Evolutionary conservation across 2,888 invertebrate species (phyloP).

Genomic region (Stenichneumon culpator): DNA sequence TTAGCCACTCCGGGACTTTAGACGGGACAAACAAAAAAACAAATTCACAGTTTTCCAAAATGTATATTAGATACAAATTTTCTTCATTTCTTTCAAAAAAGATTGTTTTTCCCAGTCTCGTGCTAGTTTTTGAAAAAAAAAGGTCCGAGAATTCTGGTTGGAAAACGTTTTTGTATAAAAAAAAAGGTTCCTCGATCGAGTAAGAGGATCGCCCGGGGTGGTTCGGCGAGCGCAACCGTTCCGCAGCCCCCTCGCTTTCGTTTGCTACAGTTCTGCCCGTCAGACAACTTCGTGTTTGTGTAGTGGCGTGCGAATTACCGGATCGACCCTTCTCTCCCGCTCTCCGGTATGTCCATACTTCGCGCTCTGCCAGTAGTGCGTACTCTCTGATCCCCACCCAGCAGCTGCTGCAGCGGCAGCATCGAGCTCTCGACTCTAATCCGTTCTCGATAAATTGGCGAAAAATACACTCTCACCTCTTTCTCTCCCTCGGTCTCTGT

Average conservation of each 20-base stretch:
- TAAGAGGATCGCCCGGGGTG: conserved; percentile 9
- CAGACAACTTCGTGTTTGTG: not conserved
- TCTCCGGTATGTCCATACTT: not conserved
- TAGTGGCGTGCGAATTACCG: conserved; percentile 15
- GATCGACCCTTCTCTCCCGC: not conserved
- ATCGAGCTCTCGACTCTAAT: conserved; percentile 9
- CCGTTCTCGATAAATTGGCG: conserved; percentile 33
- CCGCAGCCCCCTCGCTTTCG: conserved; percentile 10
- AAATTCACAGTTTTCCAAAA: too few relatives aligned
- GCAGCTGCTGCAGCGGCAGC: not conserved
- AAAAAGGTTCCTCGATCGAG: not conserved
- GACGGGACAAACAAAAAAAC: too few relatives aligned
- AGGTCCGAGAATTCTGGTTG: too few relatives aligned
- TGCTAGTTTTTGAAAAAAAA: too few relatives aligned
- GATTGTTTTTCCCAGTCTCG: not conserved
- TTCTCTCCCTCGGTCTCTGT: conserved; percentile 9
- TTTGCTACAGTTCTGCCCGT: conserved; percentile 11
- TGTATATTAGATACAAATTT: too few relatives aligned
- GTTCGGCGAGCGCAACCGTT: conserved; percentile 2
- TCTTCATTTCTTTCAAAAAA: too few relatives aligned
- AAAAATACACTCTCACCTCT: conserved; percentile 43
- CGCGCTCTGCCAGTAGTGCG: not conserved
- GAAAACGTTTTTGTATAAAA: not conserved
- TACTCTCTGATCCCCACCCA: not conserved
- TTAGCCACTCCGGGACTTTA: too few relatives aligned